phyloP scores from a whole-genome alignment of 2,888 invertebrate species.

The Apoderus coryli region DNA sequence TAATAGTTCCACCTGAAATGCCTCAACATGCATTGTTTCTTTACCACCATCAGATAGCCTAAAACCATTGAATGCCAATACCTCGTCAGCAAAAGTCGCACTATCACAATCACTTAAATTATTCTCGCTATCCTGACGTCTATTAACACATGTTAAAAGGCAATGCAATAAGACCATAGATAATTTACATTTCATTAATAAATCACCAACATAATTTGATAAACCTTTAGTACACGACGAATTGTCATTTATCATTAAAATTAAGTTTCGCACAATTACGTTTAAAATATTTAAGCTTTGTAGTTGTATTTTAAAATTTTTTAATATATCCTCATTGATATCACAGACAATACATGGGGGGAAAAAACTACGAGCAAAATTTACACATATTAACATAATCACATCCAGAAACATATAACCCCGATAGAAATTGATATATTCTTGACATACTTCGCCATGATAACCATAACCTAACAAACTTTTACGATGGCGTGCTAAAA shows the following conservation, averaged over 20 bases:
- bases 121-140: constrained; percentile 44
- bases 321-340: constrained; percentile 48
- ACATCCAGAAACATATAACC: constrained; percentile 73
- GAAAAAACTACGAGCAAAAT: constrained; percentile 68
- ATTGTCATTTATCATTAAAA: constrained; percentile 59
- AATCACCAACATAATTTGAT: constrained; percentile 60
- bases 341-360: too few relatives aligned
- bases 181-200: constrained; percentile 61
- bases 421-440: constrained; percentile 52
- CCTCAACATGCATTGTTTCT: constrained; percentile 48
- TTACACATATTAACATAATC: constrained; percentile 57
- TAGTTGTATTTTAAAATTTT: constrained; percentile 65
- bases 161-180: constrained; percentile 75
- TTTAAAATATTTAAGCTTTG: constrained; percentile 61
- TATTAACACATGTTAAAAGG: constrained; percentile 60
- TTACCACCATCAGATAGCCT: constrained; percentile 39
- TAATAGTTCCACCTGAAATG: constrained; percentile 51
- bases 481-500: constrained; percentile 61
- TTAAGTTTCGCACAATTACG: constrained; percentile 54
- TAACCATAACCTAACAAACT: constrained; percentile 64
- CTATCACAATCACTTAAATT: too few relatives aligned
- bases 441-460: constrained; percentile 44
- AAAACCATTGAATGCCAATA: constrained; percentile 58
- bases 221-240: constrained; percentile 55
- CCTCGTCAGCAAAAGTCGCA: constrained; percentile 57